Percentiles rank a stretch among this genome's conserved stretches.
Evolutionary conservation across 2,888 invertebrate genomes (phyloP).

Genomic region (Drosophila barbarae): DNA sequence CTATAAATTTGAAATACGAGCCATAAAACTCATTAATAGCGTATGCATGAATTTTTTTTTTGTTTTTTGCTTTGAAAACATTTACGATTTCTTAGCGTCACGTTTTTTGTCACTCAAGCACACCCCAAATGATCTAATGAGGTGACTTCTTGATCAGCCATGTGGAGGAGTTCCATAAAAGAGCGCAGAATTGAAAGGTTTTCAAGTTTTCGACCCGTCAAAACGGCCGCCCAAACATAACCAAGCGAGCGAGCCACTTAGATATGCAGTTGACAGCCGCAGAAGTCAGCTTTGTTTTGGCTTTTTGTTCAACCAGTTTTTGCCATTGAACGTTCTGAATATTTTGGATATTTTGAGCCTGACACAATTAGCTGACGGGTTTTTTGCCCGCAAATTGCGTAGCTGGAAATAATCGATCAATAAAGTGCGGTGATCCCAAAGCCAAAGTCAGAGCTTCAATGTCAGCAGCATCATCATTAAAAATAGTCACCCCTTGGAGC

Average conservation of each 20-base stretch:
- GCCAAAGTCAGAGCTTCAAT: constrained; percentile 6
- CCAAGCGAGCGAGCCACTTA: constrained; percentile 53
- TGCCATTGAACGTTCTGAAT: constrained; percentile 63
- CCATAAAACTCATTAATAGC: constrained; percentile 44
- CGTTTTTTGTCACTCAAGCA: constrained; percentile 29
- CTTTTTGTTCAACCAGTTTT: constrained; percentile 53
- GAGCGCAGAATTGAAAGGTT: constrained; percentile 4
- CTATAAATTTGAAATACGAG: constrained; percentile 33
- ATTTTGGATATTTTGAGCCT: constrained; percentile 30
- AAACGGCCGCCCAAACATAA: constrained; percentile 38
- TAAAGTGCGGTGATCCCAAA: constrained; percentile 2
- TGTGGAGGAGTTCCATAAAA: constrained; percentile 16
- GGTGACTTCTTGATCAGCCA: constrained; percentile 35
- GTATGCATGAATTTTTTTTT: constrained; percentile 28
- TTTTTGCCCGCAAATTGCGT: constrained; percentile 36
- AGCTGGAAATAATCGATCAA: constrained; percentile 47
- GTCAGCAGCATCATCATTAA: constrained; percentile 33
- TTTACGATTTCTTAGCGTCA: constrained; percentile 23
- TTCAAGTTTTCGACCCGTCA: constrained; percentile 33
- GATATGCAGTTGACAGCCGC: constrained; percentile 65
- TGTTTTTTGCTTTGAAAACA: constrained; percentile 7
- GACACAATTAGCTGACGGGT: constrained; percentile 57
- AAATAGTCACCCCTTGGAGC: constrained; percentile 32
- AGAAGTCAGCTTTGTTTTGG: constrained; percentile 42
- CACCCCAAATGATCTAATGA: constrained; percentile 31